These are phyloP conservation scores for Uria aalge DNA, from an alignment of 2,113 vertebrate genomes.

Conservation along the genomic window DNA sequence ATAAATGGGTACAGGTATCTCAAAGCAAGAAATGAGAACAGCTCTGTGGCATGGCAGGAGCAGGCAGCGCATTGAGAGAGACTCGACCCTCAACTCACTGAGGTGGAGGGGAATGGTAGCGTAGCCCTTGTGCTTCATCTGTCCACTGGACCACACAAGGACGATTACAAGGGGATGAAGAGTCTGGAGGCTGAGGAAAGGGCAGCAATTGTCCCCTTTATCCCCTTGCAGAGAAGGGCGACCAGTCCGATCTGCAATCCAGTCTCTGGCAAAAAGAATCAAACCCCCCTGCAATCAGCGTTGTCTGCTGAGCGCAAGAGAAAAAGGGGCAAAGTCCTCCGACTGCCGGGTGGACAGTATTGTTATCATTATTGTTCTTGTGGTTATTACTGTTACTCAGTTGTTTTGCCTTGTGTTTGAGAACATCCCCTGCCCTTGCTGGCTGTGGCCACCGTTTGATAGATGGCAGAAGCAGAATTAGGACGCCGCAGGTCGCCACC, in stretches of 20 bases:
- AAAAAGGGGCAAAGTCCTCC: neutral
- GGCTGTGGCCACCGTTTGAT: neutral
- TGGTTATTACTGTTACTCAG: neutral
- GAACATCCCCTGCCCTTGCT: neutral
- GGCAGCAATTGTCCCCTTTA: neutral
- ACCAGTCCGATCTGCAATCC: neutral
- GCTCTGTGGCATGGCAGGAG: neutral
- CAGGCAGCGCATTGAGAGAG: fast-evolving
- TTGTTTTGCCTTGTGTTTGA: neutral
- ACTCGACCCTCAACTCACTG: fast-evolving
- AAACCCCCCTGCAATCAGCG: fast-evolving
- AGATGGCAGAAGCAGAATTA: neutral
- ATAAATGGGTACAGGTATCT: neutral
- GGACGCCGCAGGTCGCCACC: neutral
- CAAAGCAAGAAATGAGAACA: neutral
- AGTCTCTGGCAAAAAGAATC: neutral
- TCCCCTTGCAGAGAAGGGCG: neutral
- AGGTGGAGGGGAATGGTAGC: neutral
- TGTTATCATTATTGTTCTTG: neutral
- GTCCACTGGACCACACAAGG: neutral
- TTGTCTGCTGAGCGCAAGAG: neutral
- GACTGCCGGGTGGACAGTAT: neutral
- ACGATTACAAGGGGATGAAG: neutral
- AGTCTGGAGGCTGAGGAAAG: neutral
- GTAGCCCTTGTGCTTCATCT: neutral